Percentiles rank a stretch among this genome's conserved stretches.
Evolutionary conservation across 2,888 invertebrate genomes (phyloP).

Genomic region (Buathra laborator): DNA sequence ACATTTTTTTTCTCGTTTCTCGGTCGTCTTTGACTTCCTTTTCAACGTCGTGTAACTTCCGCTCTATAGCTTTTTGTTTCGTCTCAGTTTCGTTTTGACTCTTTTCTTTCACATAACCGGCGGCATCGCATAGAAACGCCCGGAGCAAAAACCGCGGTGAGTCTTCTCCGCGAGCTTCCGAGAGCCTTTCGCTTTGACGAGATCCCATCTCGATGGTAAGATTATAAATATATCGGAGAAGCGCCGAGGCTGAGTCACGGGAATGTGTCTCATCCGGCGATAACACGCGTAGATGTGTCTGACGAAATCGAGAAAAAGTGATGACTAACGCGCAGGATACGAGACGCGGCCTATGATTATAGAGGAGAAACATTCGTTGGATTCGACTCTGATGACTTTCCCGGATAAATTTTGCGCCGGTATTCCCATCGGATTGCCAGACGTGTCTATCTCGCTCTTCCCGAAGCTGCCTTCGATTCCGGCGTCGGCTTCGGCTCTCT

Average conservation of each 20-base stretch:
- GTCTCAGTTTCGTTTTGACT: neutral
- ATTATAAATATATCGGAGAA: neutral
- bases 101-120: neutral
- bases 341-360: too few species aligned
- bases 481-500: neutral
- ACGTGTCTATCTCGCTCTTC: conserved; percentile 14
- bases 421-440: conserved; percentile 35
- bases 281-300: too few species aligned
- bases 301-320: too few species aligned
- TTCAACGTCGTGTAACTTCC: neutral
- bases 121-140: neutral
- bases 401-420: conserved; percentile 15
- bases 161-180: neutral
- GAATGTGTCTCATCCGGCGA: too few species aligned
- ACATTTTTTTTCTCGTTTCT: neutral
- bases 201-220: neutral
- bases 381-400: conserved; percentile 17
- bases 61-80: neutral
- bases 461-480: conserved; percentile 14
- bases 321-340: too few species aligned
- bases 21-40: neutral
- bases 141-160: neutral
- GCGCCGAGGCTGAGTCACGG: too few species aligned
- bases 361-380: conserved; percentile 5
- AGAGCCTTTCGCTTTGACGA: neutral